Conservation (phyloP, 2,113 vertebrate genomes). For the Nicator chloris region DNA sequence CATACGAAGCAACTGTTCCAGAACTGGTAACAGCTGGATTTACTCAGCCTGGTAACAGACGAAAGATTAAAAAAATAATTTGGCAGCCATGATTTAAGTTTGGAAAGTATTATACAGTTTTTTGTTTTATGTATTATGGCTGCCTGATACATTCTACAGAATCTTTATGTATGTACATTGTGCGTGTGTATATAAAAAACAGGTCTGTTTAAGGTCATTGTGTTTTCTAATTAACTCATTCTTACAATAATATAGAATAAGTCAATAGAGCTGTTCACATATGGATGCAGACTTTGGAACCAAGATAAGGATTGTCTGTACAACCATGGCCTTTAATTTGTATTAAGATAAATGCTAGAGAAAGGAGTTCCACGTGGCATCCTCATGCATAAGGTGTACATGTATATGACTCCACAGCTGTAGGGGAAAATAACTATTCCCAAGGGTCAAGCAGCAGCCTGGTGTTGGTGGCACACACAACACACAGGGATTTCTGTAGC, state of each 20-base stretch:
- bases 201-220: not conserved
- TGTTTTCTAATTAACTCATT: not conserved
- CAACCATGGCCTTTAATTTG: not conserved
- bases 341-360: not conserved
- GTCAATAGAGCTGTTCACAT: not conserved
- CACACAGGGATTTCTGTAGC: accelerated
- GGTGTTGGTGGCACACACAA: not conserved
- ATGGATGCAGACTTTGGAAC: not conserved
- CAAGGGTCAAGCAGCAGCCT: not conserved
- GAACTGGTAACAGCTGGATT: not conserved
- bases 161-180: not conserved
- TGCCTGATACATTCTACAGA: not conserved
- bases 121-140: not conserved
- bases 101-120: not conserved
- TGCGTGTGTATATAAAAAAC: not conserved
- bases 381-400: not conserved
- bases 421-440: not conserved
- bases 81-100: not conserved
- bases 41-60: not conserved
- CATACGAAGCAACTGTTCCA: not conserved
- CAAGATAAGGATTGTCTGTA: not conserved
- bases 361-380: not conserved
- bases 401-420: not conserved
- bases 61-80: not conserved
- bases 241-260: not conserved